These are phyloP conservation scores for Apostichopus parvimensis DNA, from an alignment of 35 echinoderm and acorn worm species.

Conservation along the genomic window DNA sequence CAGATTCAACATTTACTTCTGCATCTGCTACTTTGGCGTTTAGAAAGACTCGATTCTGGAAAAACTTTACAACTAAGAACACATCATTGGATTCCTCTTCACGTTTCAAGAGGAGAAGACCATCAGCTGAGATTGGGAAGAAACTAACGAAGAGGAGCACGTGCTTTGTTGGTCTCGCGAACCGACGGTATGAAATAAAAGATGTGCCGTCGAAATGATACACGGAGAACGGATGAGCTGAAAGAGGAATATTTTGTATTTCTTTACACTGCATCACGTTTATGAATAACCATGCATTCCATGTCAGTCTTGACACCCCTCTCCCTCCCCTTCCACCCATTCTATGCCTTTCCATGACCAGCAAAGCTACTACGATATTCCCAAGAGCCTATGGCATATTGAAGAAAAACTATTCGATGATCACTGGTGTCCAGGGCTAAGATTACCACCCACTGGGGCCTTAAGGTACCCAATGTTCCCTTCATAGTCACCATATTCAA, in stretches of 20 bases:
- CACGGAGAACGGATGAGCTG: conserved; percentile 41
- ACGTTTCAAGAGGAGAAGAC: conserved; percentile 67
- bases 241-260: not conserved
- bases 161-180: conserved; percentile 65
- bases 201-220: conserved; percentile 65
- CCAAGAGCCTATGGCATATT: too few species aligned
- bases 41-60: conserved; percentile 48
- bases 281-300: too few species aligned
- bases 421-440: too few species aligned
- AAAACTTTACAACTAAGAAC: conserved; percentile 44
- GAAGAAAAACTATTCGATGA: too few species aligned
- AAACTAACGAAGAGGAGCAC: conserved; percentile 77
- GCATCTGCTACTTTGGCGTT: conserved; percentile 56
- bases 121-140: conserved; percentile 18
- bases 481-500: too few species aligned
- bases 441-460: too few species aligned
- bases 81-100: conserved; percentile 43
- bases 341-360: too few species aligned
- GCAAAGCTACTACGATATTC: too few species aligned
- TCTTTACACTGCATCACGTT: too few species aligned
- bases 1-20: conserved; percentile 50
- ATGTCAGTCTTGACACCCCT: too few species aligned
- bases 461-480: too few species aligned
- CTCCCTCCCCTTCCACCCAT: too few species aligned
- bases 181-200: conserved; percentile 75